Base-by-base conservation (phyloP, 1,140 invertebrate species). In the Littorina saxatilis region DNA sequence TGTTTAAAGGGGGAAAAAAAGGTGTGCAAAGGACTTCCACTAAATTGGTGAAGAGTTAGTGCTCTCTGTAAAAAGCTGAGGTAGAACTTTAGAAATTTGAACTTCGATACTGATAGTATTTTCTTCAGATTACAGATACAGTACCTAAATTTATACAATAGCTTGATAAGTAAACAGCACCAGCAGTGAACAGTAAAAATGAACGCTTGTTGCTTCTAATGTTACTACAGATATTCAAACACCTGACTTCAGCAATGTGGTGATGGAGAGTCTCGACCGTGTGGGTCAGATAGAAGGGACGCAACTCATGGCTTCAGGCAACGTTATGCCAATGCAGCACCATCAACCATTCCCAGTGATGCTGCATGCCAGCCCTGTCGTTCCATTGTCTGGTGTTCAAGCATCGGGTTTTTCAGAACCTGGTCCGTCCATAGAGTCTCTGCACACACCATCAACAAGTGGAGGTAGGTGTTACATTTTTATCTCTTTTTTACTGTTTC, bases 221-320 rank as follows among this genome's bases (percentile, higher is more conserved):
- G 11, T 37, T 20, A 35, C 37, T 20, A 17, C 76, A 78, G 76
- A 63, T 43, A 40, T 78, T n/a, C 52, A 63, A 20, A 61, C 52
- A 29, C 76, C 76, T 40, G 76, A 78, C 37, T 78, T 78, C 76
- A 63, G 55, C 39, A 78, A 78, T 43, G 39, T 58, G 15, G 76
- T 78, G 20, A 63, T 63, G 55, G 76, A 78, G 27, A 78, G 76
- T 78, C 76, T 78, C 4, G 76, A 78, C 37, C 76, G 76, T n/a
- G 76, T 78, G 37, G 76, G 76, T 29, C 35, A 78, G 47, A 32
- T 78, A 5, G 76, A 78, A 27, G 76, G 76, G 2, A 63, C 55
- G n/a, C 20, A 52, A n/a, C 58, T 78, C 11, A 17, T 78, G 3
- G 58, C 20, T n/a, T 32, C 20, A 40, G n/a, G 55, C 27, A 58